Evolutionary conservation across 2,797 vertebrate species (phyloP).

Genomic region (Microctenopoma steveboyesi): DNA sequence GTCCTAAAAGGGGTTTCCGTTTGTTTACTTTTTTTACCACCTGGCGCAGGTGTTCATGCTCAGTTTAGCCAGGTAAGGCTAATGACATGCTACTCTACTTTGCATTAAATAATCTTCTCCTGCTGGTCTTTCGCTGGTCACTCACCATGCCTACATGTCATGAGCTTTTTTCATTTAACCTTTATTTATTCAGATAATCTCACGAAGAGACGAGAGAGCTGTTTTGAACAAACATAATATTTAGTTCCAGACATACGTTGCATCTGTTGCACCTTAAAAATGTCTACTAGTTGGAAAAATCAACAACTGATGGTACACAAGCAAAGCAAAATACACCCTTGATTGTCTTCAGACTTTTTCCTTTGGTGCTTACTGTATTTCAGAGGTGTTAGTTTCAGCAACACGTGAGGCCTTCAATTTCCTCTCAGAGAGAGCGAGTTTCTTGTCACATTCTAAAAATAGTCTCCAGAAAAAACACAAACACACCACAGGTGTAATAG

Average conservation of each 20-base stretch:
- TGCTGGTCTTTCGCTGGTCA: not conserved
- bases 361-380: slow-evolving; percentile 13
- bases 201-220: no score
- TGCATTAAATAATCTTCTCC: slow-evolving; percentile 16
- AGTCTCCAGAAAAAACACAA: slow-evolving; percentile 38
- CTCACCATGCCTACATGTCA: slow-evolving; percentile 6
- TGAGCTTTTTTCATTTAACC: not conserved
- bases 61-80: slow-evolving; percentile 18
- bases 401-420: slow-evolving; percentile 49
- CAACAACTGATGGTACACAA: not conserved
- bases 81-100: not conserved
- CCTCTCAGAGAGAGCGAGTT: slow-evolving; percentile 21
- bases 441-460: slow-evolving; percentile 51
- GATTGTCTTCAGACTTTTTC: slow-evolving; percentile 41
- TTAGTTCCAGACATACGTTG: not conserved
- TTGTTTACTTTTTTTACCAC: not conserved
- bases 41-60: not conserved
- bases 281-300: slow-evolving; percentile 29
- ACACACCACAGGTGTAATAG: not conserved
- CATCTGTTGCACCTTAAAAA: not conserved
- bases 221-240: no score
- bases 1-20: no score
- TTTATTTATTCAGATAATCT: no score
- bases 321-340: not conserved
- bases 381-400: slow-evolving; percentile 9